Conservation (phyloP, 2,797 vertebrate species). For the Siniperca obscura region DNA sequence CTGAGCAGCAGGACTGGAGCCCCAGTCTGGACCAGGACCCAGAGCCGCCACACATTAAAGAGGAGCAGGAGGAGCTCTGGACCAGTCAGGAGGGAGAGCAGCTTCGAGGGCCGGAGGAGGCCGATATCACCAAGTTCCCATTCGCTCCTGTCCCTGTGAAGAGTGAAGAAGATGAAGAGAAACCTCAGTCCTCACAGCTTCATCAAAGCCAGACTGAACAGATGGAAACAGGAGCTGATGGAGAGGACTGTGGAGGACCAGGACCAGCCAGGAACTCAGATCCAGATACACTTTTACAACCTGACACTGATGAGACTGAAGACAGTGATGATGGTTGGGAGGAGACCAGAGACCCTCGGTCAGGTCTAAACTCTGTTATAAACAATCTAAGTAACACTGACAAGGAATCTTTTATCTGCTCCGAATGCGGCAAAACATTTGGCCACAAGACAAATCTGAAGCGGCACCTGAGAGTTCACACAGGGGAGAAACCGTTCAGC, state of each 20-base stretch:
- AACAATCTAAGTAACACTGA: not conserved
- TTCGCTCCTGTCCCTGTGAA: no score
- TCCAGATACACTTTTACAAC: not conserved
- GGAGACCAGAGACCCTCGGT: not conserved
- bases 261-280: not conserved
- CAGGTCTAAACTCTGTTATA: not conserved
- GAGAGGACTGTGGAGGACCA: not conserved
- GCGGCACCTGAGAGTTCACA: conserved; percentile 26
- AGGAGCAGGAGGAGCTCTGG: conserved; percentile 4
- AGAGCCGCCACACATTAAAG: not conserved
- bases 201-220: not conserved
- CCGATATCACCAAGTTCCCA: not conserved
- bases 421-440: conserved; percentile 17
- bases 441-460: not conserved
- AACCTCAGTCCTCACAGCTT: not conserved
- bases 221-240: not conserved
- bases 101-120: no score
- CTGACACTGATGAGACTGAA: not conserved
- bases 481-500: conserved; percentile 21
- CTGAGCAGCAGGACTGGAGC: no score
- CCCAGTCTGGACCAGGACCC: not conserved
- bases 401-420: not conserved
- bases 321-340: not conserved
- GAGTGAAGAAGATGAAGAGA: no score
- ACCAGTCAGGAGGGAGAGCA: not conserved